Base-by-base conservation (phyloP, 2,888 invertebrate species). In the Bugula neritina region DNA sequence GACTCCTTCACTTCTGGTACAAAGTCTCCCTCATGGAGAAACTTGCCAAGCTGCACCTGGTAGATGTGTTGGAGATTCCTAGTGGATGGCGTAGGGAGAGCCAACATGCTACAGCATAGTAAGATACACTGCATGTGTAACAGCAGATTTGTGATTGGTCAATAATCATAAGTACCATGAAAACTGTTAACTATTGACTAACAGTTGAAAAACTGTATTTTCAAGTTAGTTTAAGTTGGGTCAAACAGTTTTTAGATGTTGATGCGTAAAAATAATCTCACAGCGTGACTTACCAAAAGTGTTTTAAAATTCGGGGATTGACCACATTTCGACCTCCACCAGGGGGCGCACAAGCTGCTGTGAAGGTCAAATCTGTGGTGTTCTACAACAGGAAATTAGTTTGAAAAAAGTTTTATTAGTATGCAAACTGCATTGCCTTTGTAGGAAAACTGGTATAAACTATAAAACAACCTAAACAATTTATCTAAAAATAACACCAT, bases 41-140 rank as follows among this genome's bases (percentile, higher is more conserved):
- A 84, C 35, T 81, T 77, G 21, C 84, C 84, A 1, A 84, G 78
- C 74, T 83, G 83, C 17, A 84, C 84, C 75, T 84, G 83, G 74
- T 83, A 84, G 73, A 84, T 84, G 76, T 83, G 83, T 74, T 83
- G 83, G 58, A 84, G 78, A 10, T 83, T 83, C 43, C 81, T 78
- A 10, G 81, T 81, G 1, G 84, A 84, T 13, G 84, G 84, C 72
- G 80, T 80, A 0, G 84, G 84, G 73, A 84, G 77, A 17, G 83
- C 79, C 70, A 84, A 75, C 75, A 83, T 79, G 75, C 83, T 84
- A 78, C 2, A 77, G 74, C 2, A 54, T 25, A 17, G 21, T n/a
- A 27, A 35, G 3, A 69, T 57, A 17, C 52, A 17, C 52, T 52
- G n/a, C n/a, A n/a, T n/a, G n/a, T n/a, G n/a, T n/a, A n/a, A n/a